Percentiles rank a stretch among this genome's conserved stretches.
These are phyloP conservation scores for Xenus cinereus DNA, from an alignment of 2,113 vertebrate species.

Conservation along the genomic window DNA sequence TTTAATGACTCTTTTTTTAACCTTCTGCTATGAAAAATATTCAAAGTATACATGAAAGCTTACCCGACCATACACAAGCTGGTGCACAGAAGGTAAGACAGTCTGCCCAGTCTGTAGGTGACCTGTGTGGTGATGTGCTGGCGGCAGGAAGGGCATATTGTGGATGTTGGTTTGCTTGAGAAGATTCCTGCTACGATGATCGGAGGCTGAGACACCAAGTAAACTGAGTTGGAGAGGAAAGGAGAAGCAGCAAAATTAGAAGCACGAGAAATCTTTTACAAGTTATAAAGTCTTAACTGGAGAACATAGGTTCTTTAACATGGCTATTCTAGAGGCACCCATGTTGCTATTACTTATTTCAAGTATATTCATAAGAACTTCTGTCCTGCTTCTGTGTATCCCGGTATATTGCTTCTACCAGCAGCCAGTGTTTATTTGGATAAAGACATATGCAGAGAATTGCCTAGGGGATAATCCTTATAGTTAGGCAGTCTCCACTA, in stretches of 20 bases:
- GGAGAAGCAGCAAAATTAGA: background rate
- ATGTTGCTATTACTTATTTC: background rate
- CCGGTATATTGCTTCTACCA: background rate
- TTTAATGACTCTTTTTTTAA: background rate
- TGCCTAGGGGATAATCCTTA: background rate
- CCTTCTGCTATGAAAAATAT: background rate
- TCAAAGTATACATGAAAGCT: background rate
- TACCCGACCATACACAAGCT: constrained; percentile 60
- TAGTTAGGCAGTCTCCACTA: background rate
- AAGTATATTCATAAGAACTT: background rate
- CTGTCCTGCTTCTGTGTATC: background rate
- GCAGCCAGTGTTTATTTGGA: fast-evolving
- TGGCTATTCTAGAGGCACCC: background rate
- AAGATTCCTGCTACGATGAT: constrained; percentile 67
- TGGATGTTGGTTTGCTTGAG: constrained; percentile 58
- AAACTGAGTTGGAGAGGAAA: constrained; percentile 5
- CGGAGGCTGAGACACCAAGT: constrained; percentile 42
- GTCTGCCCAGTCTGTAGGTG: constrained; percentile 50
- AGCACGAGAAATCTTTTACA: background rate
- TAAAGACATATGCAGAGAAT: background rate
- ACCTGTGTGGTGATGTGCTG: constrained; percentile 69
- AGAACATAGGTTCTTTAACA: background rate
- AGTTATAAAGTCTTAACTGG: background rate
- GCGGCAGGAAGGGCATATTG: constrained; percentile 68
- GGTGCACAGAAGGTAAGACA: constrained; percentile 39